phyloP scores from a whole-genome alignment of 1,140 invertebrate genomes.

The Megalopta genalis region DNA sequence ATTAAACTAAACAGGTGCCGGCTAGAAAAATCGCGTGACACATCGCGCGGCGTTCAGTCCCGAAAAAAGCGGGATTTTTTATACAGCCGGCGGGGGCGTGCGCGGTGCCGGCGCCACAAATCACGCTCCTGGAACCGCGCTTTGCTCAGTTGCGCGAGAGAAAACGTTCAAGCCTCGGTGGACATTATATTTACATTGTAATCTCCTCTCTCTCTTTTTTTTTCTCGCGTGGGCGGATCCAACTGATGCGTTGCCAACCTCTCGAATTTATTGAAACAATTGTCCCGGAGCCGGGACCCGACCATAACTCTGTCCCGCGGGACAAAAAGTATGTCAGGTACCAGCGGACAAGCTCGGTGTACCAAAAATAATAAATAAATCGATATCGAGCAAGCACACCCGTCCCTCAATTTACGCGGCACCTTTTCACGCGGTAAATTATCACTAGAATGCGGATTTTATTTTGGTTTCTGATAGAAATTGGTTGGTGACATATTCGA shows the following conservation, averaged over 20 bases:
- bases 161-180: constrained; percentile 10
- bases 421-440: too few relatives aligned
- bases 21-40: background rate
- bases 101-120: background rate
- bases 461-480: too few relatives aligned
- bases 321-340: background rate
- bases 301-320: background rate
- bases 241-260: constrained; percentile 7
- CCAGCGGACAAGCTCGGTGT: too few relatives aligned
- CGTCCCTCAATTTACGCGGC: too few relatives aligned
- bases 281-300: background rate
- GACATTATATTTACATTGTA: constrained; percentile 18
- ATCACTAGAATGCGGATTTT: too few relatives aligned
- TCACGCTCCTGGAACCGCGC: background rate
- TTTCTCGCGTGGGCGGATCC: background rate
- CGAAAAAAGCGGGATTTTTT: background rate
- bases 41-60: background rate
- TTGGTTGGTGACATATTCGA: too few relatives aligned
- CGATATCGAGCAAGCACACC: too few relatives aligned
- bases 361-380: too few relatives aligned
- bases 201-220: background rate
- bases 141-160: constrained; percentile 1
- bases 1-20: too few relatives aligned
- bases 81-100: background rate
- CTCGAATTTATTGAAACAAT: constrained; percentile 22